Base-by-base conservation (phyloP, 2,113 vertebrate species). In the Pagrus major region DNA sequence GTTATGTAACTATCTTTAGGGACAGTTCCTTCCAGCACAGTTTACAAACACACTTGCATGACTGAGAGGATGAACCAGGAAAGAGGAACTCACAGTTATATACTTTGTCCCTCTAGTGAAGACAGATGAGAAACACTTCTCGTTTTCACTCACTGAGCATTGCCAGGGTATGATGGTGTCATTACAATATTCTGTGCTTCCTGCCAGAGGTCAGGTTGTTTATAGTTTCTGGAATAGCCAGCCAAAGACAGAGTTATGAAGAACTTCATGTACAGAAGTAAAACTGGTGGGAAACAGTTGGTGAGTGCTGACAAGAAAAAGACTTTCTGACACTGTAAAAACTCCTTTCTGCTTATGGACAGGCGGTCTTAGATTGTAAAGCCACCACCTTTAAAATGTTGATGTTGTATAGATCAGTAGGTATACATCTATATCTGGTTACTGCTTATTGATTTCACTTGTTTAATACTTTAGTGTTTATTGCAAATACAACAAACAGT, bases 1-100 rank as follows among this genome's bases (percentile, higher is more conserved):
- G 29, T 91, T 90, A 89, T 35, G 64, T 83, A 89, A 92, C 68
- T 6, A 39, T 70, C 78, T 80, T 70, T 74, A 33, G 73, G 77
- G 83, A 78, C 67, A 33, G 20, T 70, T 83, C 66, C 75, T 85
- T 77, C 55, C 58, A 81, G 85, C 78, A 70, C 20, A 78, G 27
- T 71, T 58, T 74, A 87, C 87, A 77, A 73, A 86, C 63, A 78
- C 42, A 44, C 71, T 75, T 56, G 42, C 23, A 18, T 9, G 58
- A 71, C 49, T 58, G 23, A 68, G 16, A 74, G 64, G 70, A 77
- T 60, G 33, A 49, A 63, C 42, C 8, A 4, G 23, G 56, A 49
- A 47, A 71, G 27, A 71, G 69, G 72, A 44, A 69, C 64, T 51
- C 7, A 2, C 14, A 11, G 25, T 67, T 61, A 63, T 65, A 31